Evolutionary conservation across 1,140 invertebrate genomes (phyloP).

Genomic region (Nephotettix cincticeps): DNA sequence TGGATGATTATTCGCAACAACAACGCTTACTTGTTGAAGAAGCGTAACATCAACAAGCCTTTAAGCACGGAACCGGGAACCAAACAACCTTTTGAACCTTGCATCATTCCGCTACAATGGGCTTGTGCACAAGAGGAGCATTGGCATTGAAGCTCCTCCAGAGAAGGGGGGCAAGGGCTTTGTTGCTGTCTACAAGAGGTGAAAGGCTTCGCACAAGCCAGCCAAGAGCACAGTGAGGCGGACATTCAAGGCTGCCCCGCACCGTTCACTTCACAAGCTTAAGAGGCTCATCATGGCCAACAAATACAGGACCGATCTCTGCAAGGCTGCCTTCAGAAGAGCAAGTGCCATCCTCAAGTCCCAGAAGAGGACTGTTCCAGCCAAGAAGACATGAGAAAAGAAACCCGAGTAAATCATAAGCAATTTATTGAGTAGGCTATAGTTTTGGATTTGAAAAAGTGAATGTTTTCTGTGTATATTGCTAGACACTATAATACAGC

Average conservation of each 20-base stretch:
- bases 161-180: conserved; percentile 95
- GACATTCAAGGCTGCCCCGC: conserved; percentile 75
- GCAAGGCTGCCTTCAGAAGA: conserved; percentile 80
- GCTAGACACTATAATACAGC: no score
- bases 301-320: conserved; percentile 86
- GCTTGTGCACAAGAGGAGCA: conserved; percentile 81
- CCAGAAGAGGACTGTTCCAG: conserved; percentile 59
- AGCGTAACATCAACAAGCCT: conserved; percentile 85
- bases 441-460: no score
- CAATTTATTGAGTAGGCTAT: no score
- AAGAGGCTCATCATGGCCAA: conserved; percentile 74
- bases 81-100: conserved; percentile 87
- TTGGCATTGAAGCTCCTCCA: conserved; percentile 79
- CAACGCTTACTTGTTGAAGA: conserved; percentile 88
- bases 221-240: conserved; percentile 67
- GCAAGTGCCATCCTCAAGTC: conserved; percentile 88
- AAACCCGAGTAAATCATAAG: conserved; percentile 41
- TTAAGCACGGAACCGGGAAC: conserved; percentile 90
- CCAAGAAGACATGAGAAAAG: conserved; percentile 39
- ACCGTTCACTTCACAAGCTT: conserved; percentile 80
- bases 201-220: conserved; percentile 66
- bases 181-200: conserved; percentile 82
- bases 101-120: conserved; percentile 92
- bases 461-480: no score
- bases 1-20: conserved; percentile 96